Base-by-base conservation (phyloP, 37 sponge, comb jelly and placozoan genomes). In the Oopsacas minuta region DNA sequence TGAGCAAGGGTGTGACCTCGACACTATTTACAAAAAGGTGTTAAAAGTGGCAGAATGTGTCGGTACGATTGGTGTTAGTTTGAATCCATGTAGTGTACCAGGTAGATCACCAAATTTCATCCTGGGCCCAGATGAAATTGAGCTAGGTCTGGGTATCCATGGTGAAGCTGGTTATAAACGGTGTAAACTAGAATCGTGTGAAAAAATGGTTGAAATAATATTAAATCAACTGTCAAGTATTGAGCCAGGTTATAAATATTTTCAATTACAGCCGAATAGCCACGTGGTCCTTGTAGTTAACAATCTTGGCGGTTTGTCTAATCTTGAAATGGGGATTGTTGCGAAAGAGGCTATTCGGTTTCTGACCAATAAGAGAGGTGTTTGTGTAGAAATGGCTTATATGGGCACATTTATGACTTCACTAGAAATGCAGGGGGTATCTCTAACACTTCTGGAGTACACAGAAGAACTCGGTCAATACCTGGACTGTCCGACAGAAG, bases 241-340 rank as follows among this genome's bases (percentile, higher is more conserved):
- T 7, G 91, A 90, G 38, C 39, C 83, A 23, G 91, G 91, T 3
- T 91, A 88, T 36, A 52, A 84, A 23, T 92, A 92, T 36, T 92
- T 92, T 83, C 82, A 69, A 32, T 17, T 84, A 0, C 37, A 85
- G 12, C 83, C 84, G 87, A 89, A 89, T 17, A 90, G 87, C 37
- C 61, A 86, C n/a, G 89, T 94, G 46, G 92, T 85, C 17, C 81
- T 97, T 61, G 89, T 94, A 0, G 91, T 97, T 35, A 97, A 97
- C 83, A 97, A 97, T 83, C 84, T 97, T 0, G 98, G 98, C 10
- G 98, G 98, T n/a, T 91, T 93, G 17, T 94, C 98, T 17, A 90
- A 93, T 81, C 85, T 97, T 37, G 98, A 97, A 53, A 86, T 97
- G 86, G 83, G 85, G 1, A 83, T 97, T 0, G 81, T 94, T 49